Base-by-base conservation (phyloP, 2,113 vertebrate species). In the Coreoperca whiteheadi region DNA sequence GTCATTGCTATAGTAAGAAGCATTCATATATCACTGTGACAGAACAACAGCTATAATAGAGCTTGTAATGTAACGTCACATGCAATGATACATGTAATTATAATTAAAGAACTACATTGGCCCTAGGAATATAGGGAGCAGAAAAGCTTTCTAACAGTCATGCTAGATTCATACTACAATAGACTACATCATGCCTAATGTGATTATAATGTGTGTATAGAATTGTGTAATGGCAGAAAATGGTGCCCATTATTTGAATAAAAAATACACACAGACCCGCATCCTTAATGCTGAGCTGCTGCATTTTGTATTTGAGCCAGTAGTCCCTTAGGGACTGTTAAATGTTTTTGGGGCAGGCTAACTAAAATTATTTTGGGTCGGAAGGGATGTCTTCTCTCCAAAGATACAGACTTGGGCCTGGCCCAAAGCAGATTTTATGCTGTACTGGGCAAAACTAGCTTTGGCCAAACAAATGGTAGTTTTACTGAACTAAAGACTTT, bases 321-420 rank as follows among this genome's bases (percentile, higher is more conserved):
- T 57, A 2, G 71, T 83, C 86, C 86, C 82, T 72, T 10, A 28
- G 88, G 81, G 60, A 68, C 57, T 64, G 65, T 77, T 86, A 81
- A 90, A 88, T 87, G 79, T 81, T 91, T 91, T 79, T 79, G 70
- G 81, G 77, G 82, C 79, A 89, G 79, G 53, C 78, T 50, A 83
- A 90, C 79, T 81, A 65, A 89, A 90, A 87, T 81, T 64, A 83
- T 90, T 86, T 87, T 81, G 73, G 88, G 85, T 91, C 86, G 89
- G 88, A 89, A 63, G 75, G 54, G 75, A 90, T 71, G 74, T 82
- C 28, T 84, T 34, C 54, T 82, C 76, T 87, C 72, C 68, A 83
- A 74, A 90, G 73, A 82, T 57, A 60, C 21, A 79, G 30, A 81
- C 75, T 73, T 18, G 68, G 68, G 67, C 20, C 23, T 72, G 32